Evolutionary conservation across 2,888 invertebrate genomes (phyloP), one percentile per base, ranked within the genome.

Genomic region (Mactromeris polynyma): DNA sequence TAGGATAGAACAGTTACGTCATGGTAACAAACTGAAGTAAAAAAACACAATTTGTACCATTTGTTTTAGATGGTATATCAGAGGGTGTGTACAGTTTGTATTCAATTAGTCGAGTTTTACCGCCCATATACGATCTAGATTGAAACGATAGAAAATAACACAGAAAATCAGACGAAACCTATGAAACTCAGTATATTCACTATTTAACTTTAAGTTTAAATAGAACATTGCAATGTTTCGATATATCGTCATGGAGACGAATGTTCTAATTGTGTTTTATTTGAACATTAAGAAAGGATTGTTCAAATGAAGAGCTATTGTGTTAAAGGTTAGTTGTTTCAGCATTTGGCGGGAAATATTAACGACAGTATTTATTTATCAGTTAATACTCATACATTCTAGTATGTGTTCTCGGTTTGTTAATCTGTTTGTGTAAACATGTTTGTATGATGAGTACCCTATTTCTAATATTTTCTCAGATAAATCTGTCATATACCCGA

Each of bases 1-100:
- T 31, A 73, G 36, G 73, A 73, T 73, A 73, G 73, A 36, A 73
- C 33, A 33, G 14, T 73, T 73, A 73, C 73, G 73, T 73, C 73
- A 73, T 36, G 73, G 36, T 73, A 36, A 73, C 73, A 73, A 73
- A 26, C 33, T 36, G n/a, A 33, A 73, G 36, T 26, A 73, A 73
- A 73, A n/a, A 73, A 36, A 17, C 33, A 33, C 14, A 36, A 36
- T 73, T 73, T 33, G 73, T 31, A 33, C 36, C 33, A 73, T 73
- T 73, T 73, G 73, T 73, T 73, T 73, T 36, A 73, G 73, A 26
- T 73, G 9, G 17, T 17, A 33, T 11, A 73, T 33, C 73, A 36
- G 17, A 17, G 26, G 58, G 58, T 64, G 58, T 64, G n/a, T 64
- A 26, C 9, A 64, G n/a, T 64, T n/a, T 64, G n/a, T 9, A 64